phyloP scores from a whole-genome alignment of 1,140 invertebrate species.

The Leptinotarsa defecta region DNA sequence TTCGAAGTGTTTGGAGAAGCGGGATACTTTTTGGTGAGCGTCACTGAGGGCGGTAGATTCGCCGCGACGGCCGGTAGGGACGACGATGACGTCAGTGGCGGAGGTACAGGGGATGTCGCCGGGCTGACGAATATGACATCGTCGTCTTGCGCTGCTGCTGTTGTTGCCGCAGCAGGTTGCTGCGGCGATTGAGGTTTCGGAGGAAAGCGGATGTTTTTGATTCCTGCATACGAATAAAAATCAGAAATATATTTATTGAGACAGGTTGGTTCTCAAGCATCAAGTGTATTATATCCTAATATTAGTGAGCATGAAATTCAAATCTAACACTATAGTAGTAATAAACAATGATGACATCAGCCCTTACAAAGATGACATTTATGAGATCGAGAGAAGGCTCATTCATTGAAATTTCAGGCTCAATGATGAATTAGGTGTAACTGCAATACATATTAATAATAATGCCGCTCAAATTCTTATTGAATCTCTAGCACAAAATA shows the following conservation, averaged over 20 bases:
- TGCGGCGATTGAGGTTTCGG: conserved; percentile 26
- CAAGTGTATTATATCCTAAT: too few species aligned
- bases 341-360: too few species aligned
- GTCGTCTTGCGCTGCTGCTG: conserved; percentile 40
- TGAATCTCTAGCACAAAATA: too few species aligned
- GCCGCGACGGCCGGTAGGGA: neutral
- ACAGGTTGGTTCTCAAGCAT: too few species aligned
- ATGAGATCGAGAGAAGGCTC: too few species aligned
- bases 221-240: conserved; percentile 31
- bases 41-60: conserved; percentile 22
- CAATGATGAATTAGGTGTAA: too few species aligned
- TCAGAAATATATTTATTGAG: neutral
- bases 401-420: too few species aligned
- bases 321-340: too few species aligned
- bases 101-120: conserved; percentile 11
- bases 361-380: too few species aligned
- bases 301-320: too few species aligned
- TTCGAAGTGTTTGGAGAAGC: conserved; percentile 1
- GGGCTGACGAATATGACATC: conserved; percentile 48
- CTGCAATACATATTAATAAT: too few species aligned
- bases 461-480: too few species aligned
- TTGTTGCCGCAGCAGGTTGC: conserved; percentile 1
- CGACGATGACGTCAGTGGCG: conserved; percentile 4
- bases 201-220: conserved; percentile 46
- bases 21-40: conserved; percentile 8